Evolutionary conservation across 2,113 vertebrate genomes (phyloP), one percentile per base, ranked within the genome.

Genomic region (Isurus oxyrinchus): DNA sequence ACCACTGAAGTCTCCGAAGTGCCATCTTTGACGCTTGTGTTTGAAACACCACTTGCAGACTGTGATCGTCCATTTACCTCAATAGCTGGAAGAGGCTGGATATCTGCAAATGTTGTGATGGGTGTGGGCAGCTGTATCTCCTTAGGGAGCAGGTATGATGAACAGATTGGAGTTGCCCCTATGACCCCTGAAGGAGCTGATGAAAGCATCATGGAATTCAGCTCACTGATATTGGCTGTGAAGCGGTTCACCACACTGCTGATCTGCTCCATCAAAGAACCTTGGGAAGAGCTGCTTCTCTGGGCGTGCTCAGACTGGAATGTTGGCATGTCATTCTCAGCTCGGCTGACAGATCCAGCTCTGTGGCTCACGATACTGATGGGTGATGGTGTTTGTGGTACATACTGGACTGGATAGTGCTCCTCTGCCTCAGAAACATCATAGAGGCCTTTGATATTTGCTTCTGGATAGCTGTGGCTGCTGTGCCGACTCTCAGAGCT

Each of bases 221-320:
- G 98, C 97, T 99, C 99, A 0, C 98, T 98, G 97, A 99, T 99
- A 97, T 99, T 99, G 97, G 99, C 99, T 0, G 99, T 99, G 97
- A 99, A 99, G 96, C 99, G 99, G 96, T 99, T 99, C 61, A 99
- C 99, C 96, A 99, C 99, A 0, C 99, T 99, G 97, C 99, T 99
- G 98, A 99, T 99, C 98, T 99, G 99, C 97, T 99, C 99, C 99
- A 99, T 99, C 96, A 99, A 98, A 0, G 99, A 99, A 1, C 98
- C 99, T 97, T 98, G 99, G 2, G 98, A 98, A 7, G 97, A 98
- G 96, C 98, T 98, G 16, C 98, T 98, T 69, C 97, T 61, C 96
- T 98, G 98, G 67, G 98, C 97, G 35, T 98, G 97, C 96, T 99
- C 99, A 63, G 98, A 97, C 27, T 98, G 97, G 97, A 99, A 98